phyloP scores from a whole-genome alignment of 2,113 vertebrate genomes.

The Neodontobutis hainanensis region DNA sequence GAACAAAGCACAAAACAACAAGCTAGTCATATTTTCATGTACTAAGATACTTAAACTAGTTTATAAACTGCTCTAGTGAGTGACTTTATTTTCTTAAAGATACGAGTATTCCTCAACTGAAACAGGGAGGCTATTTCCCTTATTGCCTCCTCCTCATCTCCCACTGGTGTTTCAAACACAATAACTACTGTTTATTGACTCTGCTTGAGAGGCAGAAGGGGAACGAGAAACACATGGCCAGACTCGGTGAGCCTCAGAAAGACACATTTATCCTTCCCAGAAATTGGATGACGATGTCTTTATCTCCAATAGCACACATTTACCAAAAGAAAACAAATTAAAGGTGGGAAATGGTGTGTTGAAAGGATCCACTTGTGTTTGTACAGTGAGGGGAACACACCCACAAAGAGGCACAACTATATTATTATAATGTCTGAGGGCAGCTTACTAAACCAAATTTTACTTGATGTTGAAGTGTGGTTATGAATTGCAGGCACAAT shows the following conservation, averaged over 20 bases:
- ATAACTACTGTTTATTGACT: slow-evolving; percentile 77
- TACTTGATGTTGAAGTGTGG: neutral
- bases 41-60: no score
- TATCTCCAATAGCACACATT: slow-evolving; percentile 64
- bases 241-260: slow-evolving; percentile 66
- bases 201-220: slow-evolving; percentile 50
- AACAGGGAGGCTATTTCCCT: slow-evolving; percentile 28
- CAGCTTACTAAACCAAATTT: slow-evolving; percentile 16
- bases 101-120: slow-evolving; percentile 19
- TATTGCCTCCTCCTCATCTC: slow-evolving; percentile 36
- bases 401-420: slow-evolving; percentile 9
- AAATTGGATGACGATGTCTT: slow-evolving; percentile 64
- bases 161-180: slow-evolving; percentile 63
- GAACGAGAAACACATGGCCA: slow-evolving; percentile 69
- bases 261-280: slow-evolving; percentile 70
- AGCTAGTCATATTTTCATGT: neutral
- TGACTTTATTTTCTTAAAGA: no score
- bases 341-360: slow-evolving; percentile 72
- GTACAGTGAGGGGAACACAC: slow-evolving; percentile 42
- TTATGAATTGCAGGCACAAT: slow-evolving; percentile 33
- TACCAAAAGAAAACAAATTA: slow-evolving; percentile 61
- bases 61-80: no score
- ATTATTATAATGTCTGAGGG: neutral
- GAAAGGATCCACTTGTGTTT: slow-evolving; percentile 69
- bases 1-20: neutral